phyloP scores from a whole-genome alignment of 92 coral and sea anemone genomes.

The Heliopora coerulea region DNA sequence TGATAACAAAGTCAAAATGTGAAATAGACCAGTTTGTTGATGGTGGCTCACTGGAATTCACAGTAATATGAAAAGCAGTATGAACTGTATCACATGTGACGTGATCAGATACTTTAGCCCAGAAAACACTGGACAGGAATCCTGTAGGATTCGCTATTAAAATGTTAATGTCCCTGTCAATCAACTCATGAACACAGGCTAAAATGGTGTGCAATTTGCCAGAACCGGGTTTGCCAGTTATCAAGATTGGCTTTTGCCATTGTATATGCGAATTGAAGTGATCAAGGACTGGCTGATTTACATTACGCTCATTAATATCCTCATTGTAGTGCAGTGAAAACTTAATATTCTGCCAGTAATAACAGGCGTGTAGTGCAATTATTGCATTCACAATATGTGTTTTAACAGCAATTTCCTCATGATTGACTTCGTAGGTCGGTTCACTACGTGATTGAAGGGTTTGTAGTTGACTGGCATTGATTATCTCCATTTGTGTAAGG shows the following conservation, averaged over 20 bases:
- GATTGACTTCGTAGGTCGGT: no score
- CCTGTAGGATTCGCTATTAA: no score
- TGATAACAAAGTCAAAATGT: not conserved
- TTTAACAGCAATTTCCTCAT: not conserved
- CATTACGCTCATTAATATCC: not conserved
- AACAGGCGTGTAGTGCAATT: not conserved
- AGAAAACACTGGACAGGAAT: not conserved
- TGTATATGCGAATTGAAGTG: no score
- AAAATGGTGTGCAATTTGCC: no score
- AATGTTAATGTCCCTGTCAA: no score
- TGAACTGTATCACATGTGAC: constrained; percentile 7
- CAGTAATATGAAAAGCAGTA: not conserved
- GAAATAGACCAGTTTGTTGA: not conserved
- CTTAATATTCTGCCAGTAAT: not conserved
- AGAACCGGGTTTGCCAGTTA: no score
- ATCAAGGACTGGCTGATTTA: not conserved
- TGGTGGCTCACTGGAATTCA: not conserved
- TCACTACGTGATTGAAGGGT: not conserved
- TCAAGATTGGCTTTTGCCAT: no score
- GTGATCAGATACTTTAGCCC: not conserved
- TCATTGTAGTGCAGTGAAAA: not conserved
- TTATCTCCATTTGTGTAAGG: constrained; percentile 1
- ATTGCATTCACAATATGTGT: not conserved
- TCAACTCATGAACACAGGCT: no score
- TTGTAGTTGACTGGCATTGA: not conserved